These are phyloP conservation scores for Himalopsyche kuldschensis DNA, from an alignment of 2,888 invertebrate genomes.

Conservation along the genomic window DNA sequence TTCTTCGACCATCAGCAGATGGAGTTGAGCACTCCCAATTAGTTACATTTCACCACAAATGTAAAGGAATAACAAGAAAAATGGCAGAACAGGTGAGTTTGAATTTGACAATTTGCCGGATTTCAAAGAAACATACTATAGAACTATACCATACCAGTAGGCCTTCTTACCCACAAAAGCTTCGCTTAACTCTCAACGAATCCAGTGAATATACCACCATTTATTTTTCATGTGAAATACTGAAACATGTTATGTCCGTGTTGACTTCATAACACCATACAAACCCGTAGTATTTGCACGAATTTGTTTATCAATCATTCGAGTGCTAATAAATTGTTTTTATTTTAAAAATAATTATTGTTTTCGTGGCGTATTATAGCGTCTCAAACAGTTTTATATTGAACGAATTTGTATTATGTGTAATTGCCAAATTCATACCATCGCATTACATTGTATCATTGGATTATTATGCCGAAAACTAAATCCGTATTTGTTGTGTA, in stretches of 20 bases:
- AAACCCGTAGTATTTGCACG: not conserved
- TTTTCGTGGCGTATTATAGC: not conserved
- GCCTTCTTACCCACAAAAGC: not conserved
- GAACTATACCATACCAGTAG: not conserved
- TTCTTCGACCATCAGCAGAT: not conserved
- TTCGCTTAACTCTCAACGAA: not conserved
- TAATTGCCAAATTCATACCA: too few relatives aligned
- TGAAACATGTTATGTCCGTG: not conserved
- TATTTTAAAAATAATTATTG: not conserved
- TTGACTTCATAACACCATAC: not conserved
- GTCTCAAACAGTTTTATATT: too few relatives aligned
- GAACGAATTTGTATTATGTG: too few relatives aligned
- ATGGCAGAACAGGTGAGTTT: conserved; percentile 78
- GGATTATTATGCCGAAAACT: too few relatives aligned
- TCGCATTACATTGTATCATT: too few relatives aligned
- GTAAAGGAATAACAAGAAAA: conserved; percentile 61
- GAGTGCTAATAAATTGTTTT: conserved; percentile 23
- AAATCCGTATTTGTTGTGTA: too few relatives aligned
- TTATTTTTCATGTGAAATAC: not conserved
- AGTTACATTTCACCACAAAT: conserved; percentile 45
- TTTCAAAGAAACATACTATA: not conserved
- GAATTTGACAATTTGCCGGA: not conserved
- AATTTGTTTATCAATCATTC: not conserved
- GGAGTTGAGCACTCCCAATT: not conserved
- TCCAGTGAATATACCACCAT: not conserved